Conservation (phyloP, 2,888 invertebrate genomes). For the Drosophila borborema region DNA sequence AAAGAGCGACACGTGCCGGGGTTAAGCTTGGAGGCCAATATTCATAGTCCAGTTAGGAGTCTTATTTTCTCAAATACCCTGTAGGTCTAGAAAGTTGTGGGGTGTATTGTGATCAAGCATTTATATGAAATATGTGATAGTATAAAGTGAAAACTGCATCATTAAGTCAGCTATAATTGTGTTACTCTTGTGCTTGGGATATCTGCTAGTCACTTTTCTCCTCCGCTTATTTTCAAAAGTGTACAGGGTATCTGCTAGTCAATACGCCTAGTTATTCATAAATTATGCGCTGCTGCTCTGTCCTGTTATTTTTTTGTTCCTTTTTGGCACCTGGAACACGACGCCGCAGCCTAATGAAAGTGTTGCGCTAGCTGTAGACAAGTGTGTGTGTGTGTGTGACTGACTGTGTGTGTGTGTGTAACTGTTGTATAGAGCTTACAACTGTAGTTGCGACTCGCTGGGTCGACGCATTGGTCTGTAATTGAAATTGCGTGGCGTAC, state of each 20-base stretch:
- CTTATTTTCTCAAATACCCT: constrained; percentile 3
- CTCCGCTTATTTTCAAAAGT: not conserved
- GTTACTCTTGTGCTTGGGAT: not conserved
- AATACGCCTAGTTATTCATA: constrained; percentile 41
- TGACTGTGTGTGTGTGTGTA: not conserved
- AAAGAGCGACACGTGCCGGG: constrained; percentile 72
- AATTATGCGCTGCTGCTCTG: constrained; percentile 56
- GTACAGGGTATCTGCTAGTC: constrained; percentile 8
- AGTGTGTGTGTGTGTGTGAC: not conserved
- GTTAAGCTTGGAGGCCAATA: constrained; percentile 36
- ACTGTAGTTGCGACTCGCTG: constrained; percentile 24
- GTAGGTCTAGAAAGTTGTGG: not conserved
- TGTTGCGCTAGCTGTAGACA: constrained; percentile 36
- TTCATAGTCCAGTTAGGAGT: constrained; percentile 38
- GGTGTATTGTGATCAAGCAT: not conserved
- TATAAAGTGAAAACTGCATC: not conserved
- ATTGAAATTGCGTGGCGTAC: constrained; percentile 80
- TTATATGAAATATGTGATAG: not conserved
- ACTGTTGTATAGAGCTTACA: constrained; percentile 8
- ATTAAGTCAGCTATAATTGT: too few relatives aligned
- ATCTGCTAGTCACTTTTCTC: not conserved
- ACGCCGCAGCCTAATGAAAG: constrained; percentile 67
- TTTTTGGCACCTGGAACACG: constrained; percentile 70
- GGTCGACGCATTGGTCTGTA: constrained; percentile 50
- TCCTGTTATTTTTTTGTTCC: not conserved